Evolutionary conservation across 2,113 vertebrate species (phyloP).

Genomic region (Pelvicachromis taeniatus): DNA sequence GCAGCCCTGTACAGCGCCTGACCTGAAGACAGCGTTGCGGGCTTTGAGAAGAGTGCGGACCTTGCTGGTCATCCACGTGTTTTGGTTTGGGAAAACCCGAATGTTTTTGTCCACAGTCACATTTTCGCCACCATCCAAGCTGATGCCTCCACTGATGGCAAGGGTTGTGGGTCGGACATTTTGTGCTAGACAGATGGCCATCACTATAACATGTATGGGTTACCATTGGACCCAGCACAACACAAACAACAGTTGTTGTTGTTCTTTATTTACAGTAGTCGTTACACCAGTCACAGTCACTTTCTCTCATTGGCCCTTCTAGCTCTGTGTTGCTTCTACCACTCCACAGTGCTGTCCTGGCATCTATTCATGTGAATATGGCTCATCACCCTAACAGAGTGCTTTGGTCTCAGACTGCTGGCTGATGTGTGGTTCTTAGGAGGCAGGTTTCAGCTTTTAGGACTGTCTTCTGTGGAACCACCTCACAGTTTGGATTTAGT

Average conservation of each 20-base stretch:
- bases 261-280: background rate
- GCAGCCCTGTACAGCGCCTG: background rate
- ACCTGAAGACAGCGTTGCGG: background rate
- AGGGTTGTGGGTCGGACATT: no score
- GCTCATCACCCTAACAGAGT: background rate
- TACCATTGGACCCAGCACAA: background rate
- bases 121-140: background rate
- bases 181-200: background rate
- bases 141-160: no score
- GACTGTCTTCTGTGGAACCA: background rate
- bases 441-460: background rate
- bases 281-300: background rate
- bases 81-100: background rate
- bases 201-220: background rate
- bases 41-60: background rate
- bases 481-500: background rate
- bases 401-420: background rate
- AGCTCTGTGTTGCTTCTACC: background rate
- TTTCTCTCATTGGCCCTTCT: background rate
- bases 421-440: background rate
- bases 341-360: background rate
- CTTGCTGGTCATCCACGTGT: background rate
- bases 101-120: background rate
- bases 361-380: background rate
- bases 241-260: background rate